A percentile compares a stretch with the other conserved stretches of the same genome.
These are phyloP conservation scores for Trinectes maculatus DNA, from an alignment of 2,113 vertebrate species.

Conservation along the genomic window DNA sequence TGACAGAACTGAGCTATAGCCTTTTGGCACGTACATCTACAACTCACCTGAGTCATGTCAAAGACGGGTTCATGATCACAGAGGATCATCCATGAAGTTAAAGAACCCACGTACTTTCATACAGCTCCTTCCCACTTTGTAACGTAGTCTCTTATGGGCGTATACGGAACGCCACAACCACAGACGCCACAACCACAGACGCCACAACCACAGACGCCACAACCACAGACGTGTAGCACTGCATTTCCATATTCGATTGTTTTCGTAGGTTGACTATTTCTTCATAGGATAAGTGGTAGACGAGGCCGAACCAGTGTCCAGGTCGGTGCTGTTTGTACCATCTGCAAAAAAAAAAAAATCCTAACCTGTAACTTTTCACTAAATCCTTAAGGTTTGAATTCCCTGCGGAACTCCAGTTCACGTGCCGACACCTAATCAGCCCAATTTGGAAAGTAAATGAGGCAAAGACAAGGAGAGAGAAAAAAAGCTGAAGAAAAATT, in stretches of 20 bases:
- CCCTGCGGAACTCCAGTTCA: constrained; percentile 19
- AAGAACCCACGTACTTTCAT: too few species aligned
- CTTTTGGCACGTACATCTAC: not conserved
- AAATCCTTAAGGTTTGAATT: constrained; percentile 14
- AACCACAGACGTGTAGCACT: not conserved
- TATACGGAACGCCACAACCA: not conserved
- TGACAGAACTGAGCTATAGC: not conserved
- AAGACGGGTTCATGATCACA: not conserved
- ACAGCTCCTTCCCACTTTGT: not conserved
- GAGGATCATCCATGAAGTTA: not conserved
- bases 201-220: not conserved
- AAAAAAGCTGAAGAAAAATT: constrained; percentile 40
- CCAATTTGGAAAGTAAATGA: constrained; percentile 49
- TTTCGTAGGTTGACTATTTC: not conserved
- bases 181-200: not conserved
- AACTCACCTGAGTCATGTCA: not conserved
- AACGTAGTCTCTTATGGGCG: not conserved
- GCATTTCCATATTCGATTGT: not conserved
- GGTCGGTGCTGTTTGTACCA: not conserved
- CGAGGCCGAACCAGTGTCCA: not conserved
- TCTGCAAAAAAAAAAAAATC: not conserved
- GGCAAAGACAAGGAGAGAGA: constrained; percentile 9
- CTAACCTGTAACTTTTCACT: not conserved
- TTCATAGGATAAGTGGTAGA: not conserved
- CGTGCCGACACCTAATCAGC: constrained; percentile 41